phyloP scores from a whole-genome alignment of 2,113 vertebrate genomes.

The Coptodon rendalli region DNA sequence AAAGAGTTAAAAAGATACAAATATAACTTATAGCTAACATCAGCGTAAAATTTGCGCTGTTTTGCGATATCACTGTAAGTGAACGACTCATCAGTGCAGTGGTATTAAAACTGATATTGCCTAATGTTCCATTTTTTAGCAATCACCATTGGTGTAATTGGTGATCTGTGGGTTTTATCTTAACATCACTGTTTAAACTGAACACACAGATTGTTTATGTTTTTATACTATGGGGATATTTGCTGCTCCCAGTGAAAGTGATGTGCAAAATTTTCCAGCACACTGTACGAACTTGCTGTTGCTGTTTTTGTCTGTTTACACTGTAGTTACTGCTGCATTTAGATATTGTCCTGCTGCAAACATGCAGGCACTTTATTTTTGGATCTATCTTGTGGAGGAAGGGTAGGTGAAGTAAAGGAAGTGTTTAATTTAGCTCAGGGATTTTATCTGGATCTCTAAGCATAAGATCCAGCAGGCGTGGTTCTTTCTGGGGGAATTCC shows the following conservation, averaged over 20 bases:
- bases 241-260: not conserved
- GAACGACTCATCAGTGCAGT: not conserved
- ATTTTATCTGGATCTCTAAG: slow-evolving; percentile 46
- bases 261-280: not conserved
- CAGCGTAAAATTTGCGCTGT: not conserved
- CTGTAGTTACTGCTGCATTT: not conserved
- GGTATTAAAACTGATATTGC: not conserved
- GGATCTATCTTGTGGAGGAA: slow-evolving; percentile 31
- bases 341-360: slow-evolving; percentile 27
- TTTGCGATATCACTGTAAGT: not conserved
- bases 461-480: slow-evolving; percentile 53
- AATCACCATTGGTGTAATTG: not conserved
- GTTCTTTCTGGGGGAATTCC: slow-evolving; percentile 63
- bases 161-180: not conserved
- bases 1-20: not conserved
- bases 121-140: not conserved
- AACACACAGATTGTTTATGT: not conserved
- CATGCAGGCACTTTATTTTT: slow-evolving; percentile 40
- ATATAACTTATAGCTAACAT: not conserved
- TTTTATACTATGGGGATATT: not conserved
- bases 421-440: slow-evolving; percentile 59
- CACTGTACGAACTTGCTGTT: not conserved
- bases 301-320: slow-evolving; percentile 27
- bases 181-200: not conserved
- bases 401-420: slow-evolving; percentile 43